phyloP scores from a whole-genome alignment of 1,140 invertebrate species.

The Vanessa tameamea region DNA sequence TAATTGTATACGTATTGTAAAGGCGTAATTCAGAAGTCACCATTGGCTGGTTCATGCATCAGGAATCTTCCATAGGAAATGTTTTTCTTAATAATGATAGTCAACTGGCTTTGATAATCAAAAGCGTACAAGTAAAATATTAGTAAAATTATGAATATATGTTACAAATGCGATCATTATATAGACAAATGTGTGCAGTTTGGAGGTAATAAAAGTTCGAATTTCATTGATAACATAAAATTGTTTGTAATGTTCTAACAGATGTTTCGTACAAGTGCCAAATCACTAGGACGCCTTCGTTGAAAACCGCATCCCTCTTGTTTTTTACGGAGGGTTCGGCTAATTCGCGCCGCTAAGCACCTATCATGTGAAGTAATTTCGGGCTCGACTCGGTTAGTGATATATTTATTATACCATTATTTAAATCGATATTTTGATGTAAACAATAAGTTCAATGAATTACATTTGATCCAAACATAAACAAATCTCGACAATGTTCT shows the following conservation, averaged over 20 bases:
- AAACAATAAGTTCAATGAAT: no score
- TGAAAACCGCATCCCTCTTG: slow-evolving; percentile 59
- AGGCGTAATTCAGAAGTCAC: no score
- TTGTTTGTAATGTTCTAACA: slow-evolving; percentile 43
- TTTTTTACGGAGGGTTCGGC: slow-evolving; percentile 73
- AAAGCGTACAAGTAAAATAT: no score
- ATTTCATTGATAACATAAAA: not conserved
- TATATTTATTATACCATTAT: slow-evolving; percentile 22
- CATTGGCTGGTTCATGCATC: no score
- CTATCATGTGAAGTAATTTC: slow-evolving; percentile 75
- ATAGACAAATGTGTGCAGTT: not conserved
- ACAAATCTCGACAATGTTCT: no score
- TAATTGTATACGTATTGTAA: no score
- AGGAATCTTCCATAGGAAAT: no score
- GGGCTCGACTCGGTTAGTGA: slow-evolving; percentile 43
- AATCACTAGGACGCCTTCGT: slow-evolving; percentile 58
- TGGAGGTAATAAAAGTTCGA: not conserved
- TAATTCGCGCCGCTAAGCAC: slow-evolving; percentile 64
- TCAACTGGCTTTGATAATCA: no score
- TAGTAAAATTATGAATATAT: no score
- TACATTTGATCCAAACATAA: no score
- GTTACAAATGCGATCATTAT: no score
- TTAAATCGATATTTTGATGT: not conserved
- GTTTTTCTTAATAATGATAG: no score
- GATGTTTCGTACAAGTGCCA: slow-evolving; percentile 53